Evolutionary conservation across 2,113 vertebrate genomes (phyloP).

Genomic region (Pseudopodoces humilis): DNA sequence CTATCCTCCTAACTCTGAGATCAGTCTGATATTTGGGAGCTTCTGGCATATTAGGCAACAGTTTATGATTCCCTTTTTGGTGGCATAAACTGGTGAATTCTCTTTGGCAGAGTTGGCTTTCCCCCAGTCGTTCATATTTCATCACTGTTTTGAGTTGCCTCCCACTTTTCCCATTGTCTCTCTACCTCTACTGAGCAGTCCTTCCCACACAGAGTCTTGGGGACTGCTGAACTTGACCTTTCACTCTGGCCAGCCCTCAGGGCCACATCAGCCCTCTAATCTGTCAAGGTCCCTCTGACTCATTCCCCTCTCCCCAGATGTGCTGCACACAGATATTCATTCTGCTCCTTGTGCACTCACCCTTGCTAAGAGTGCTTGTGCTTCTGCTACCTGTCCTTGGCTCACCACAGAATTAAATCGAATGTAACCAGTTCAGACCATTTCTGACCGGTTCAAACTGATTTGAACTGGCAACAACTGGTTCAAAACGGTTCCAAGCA

Average conservation of each 20-base stretch:
- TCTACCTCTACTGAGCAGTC: neutral
- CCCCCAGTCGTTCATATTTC: rapidly evolving
- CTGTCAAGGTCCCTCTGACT: neutral
- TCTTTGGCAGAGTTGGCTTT: neutral
- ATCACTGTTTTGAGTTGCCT: neutral
- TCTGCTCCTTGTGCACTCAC: neutral
- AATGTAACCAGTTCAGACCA: neutral
- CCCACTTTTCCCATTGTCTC: neutral
- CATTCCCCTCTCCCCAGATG: rapidly evolving
- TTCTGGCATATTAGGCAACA: neutral
- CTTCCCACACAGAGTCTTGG: neutral
- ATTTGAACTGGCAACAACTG: rapidly evolving
- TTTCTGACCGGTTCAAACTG: neutral
- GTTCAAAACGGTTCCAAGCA: rapidly evolving
- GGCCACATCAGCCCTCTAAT: neutral
- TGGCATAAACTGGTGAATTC: neutral
- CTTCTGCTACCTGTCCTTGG: neutral
- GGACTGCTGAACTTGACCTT: neutral
- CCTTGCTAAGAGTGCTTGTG: rapidly evolving
- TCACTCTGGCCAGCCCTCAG: neutral
- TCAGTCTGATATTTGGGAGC: neutral
- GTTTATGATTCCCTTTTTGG: neutral
- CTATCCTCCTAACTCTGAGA: neutral
- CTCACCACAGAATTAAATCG: neutral
- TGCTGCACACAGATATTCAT: neutral